Evolutionary conservation across 2,113 vertebrate genomes (phyloP), one percentile per base, ranked within the genome.

Genomic region (Ophthalmolycus amberensis): DNA sequence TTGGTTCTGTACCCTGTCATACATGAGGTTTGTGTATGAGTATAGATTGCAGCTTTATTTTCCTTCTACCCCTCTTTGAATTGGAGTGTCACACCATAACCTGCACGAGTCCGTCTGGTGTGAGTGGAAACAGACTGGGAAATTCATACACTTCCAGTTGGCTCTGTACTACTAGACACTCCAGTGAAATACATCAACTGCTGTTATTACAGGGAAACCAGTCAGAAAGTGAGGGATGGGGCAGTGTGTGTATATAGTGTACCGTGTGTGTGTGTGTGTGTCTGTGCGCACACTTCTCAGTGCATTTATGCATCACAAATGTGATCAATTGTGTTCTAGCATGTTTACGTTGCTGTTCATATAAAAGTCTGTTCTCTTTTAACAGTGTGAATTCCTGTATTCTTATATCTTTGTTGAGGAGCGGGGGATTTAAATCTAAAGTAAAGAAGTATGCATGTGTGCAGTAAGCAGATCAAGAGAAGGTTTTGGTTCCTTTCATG

Each of bases 51-150:
- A 86, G 59, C 62, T 75, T 75, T 63, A 27, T 83, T 90, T 87
- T 52, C 60, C 68, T 65, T 76, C 64, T 80, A 44, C 69, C 71
- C 59, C 46, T 46, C 38, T 63, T 64, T 68, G 29, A 73, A 69
- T 87, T 11, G 50, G 6, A 70, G 71, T 46, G 78, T 91, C 88
- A 88, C 86, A 87, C 90, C 88, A 90, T 82, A 90, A 79, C 75
- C 85, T 87, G 80, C 66, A 52, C 84, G 88, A 89, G 80, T 90
- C 90, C 82, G 66, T 82, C 60, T 46, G 71, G 20, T 84, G 83
- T 88, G 62, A 85, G 81, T 85, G 89, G 90, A 91, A 91, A 87
- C 68, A 66, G 64, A 87, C 83, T 48, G 79, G 71, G 75, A 80
- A 71, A 85, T 76, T 15, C 59, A 44, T 52, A 81, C 32, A 37